Percentiles rank a stretch among this genome's conserved stretches.
Conservation (phyloP, 2,797 vertebrate genomes). For the Lates japonicus region DNA sequence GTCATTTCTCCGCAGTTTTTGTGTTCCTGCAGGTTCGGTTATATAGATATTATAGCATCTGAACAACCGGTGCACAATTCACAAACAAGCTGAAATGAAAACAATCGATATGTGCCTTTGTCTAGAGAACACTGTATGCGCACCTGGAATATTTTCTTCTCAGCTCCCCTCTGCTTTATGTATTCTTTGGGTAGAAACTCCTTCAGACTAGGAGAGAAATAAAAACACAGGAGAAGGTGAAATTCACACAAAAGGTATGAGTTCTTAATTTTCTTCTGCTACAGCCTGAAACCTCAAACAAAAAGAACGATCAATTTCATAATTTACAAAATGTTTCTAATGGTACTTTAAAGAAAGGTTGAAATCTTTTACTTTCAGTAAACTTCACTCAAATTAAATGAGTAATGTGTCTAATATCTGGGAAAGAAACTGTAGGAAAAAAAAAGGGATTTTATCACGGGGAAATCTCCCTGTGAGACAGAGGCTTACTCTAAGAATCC, state of each 20-base stretch:
- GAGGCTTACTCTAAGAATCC: slow-evolving; percentile 97
- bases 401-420: background rate
- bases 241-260: background rate
- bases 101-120: background rate
- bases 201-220: slow-evolving; percentile 89
- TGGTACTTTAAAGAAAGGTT: background rate
- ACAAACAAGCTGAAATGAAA: background rate
- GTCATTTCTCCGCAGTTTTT: slow-evolving; percentile 97
- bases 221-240: slow-evolving; percentile 7
- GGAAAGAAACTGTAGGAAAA: background rate
- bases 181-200: slow-evolving; percentile 99
- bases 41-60: background rate
- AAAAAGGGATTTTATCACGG: background rate
- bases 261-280: background rate
- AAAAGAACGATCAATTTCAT: background rate
- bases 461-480: background rate
- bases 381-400: background rate
- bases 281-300: background rate
- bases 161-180: slow-evolving; percentile 96
- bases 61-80: background rate
- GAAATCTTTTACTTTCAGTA: background rate
- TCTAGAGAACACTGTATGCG: slow-evolving; percentile 2
- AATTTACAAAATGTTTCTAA: slow-evolving; percentile 4
- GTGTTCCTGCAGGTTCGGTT: slow-evolving; percentile 90
- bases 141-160: slow-evolving; percentile 99